A percentile compares a stretch with the other conserved stretches of the same genome.
These are phyloP conservation scores for Poeciliopsis occidentalis DNA, from an alignment of 2,113 vertebrate species.

Conservation along the genomic window DNA sequence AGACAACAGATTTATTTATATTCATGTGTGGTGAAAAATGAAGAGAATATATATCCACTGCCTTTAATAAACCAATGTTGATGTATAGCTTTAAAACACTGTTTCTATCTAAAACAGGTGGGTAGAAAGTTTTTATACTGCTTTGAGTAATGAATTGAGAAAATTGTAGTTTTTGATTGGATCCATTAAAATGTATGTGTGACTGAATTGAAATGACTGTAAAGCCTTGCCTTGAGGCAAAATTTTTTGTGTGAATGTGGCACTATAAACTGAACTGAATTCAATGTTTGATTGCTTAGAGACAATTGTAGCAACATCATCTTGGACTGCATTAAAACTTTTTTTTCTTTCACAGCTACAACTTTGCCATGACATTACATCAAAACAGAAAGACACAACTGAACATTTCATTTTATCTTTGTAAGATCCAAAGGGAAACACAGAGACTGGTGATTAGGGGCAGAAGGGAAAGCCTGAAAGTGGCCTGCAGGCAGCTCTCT, in stretches of 20 bases:
- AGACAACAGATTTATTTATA: not conserved
- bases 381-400: not conserved
- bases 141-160: too few relatives aligned
- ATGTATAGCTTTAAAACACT: not conserved
- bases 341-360: too few relatives aligned
- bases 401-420: not conserved
- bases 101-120: too few relatives aligned
- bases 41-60: not conserved
- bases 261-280: too few relatives aligned
- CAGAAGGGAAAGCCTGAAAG: not conserved
- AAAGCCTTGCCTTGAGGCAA: too few relatives aligned
- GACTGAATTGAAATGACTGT: too few relatives aligned
- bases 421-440: not conserved
- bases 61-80: not conserved
- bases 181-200: too few relatives aligned
- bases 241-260: too few relatives aligned
- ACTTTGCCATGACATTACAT: too few relatives aligned
- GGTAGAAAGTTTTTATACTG: too few relatives aligned
- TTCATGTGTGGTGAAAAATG: not conserved
- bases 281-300: not conserved
- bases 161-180: too few relatives aligned
- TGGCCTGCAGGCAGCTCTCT: constrained; percentile 33
- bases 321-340: too few relatives aligned
- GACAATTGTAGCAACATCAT: not conserved
- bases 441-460: not conserved